Evolutionary conservation across 2,888 invertebrate species (phyloP).

Genomic region (Patella ulyssiponensis): DNA sequence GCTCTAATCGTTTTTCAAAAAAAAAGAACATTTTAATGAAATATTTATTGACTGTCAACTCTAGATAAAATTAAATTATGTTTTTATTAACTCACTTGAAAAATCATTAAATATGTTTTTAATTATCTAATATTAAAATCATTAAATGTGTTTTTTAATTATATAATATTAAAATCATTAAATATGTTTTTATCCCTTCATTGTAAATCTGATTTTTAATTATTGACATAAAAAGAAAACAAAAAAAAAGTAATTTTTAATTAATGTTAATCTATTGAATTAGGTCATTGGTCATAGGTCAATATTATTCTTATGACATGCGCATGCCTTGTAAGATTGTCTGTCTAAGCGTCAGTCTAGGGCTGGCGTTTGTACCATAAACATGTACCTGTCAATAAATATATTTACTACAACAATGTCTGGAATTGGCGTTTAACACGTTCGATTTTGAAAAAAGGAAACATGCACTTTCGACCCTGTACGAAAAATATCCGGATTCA

Average conservation of each 20-base stretch:
- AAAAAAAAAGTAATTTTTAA: background rate
- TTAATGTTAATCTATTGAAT: background rate
- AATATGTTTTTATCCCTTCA: conserved; percentile 6
- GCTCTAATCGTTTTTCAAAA: background rate
- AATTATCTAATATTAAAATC: conserved; percentile 3
- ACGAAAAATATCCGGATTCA: too few species aligned
- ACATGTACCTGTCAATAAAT: too few species aligned
- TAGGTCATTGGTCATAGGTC: too few species aligned
- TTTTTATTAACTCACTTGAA: conserved; percentile 3
- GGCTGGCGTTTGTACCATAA: too few species aligned
- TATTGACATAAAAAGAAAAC: background rate
- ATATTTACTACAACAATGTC: too few species aligned
- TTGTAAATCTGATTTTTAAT: conserved; percentile 3
- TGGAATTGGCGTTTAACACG: background rate
- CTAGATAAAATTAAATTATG: conserved; percentile 3
- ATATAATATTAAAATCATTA: conserved; percentile 3
- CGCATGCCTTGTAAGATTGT: too few species aligned
- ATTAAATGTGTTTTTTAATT: conserved; percentile 6
- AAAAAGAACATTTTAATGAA: background rate
- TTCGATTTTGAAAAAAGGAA: too few species aligned
- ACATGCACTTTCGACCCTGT: too few species aligned
- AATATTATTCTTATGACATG: too few species aligned
- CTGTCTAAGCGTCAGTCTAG: too few species aligned
- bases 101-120: background rate
- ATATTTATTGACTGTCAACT: conserved; percentile 6